A percentile compares a stretch with the other conserved stretches of the same genome.
phyloP scores from a whole-genome alignment of 2,113 vertebrate genomes.

The Ameiurus melas region DNA sequence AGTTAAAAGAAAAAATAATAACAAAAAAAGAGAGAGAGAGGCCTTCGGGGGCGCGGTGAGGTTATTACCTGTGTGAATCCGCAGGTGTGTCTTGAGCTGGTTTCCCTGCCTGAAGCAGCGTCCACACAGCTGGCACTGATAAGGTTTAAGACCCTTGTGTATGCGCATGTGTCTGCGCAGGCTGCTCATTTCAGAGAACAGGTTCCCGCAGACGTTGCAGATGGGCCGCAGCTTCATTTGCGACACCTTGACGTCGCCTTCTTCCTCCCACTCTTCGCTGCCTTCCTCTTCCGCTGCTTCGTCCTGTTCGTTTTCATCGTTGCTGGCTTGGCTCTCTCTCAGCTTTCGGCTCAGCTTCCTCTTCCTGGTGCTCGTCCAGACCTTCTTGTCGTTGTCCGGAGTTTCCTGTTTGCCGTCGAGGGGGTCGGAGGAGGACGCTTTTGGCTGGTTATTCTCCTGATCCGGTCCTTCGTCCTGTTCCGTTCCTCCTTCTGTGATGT shows the following conservation, averaged over 20 bases:
- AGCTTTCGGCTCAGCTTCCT: constrained; percentile 59
- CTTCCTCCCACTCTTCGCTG: constrained; percentile 58
- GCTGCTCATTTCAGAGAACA: constrained; percentile 93
- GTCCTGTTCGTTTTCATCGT: constrained; percentile 72
- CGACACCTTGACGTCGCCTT: constrained; percentile 71
- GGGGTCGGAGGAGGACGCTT: constrained; percentile 15
- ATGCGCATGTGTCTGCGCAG: constrained; percentile 94
- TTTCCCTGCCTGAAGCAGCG: constrained; percentile 96
- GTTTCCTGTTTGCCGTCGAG: background rate
- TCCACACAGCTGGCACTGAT: constrained; percentile 91
- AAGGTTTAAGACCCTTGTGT: constrained; percentile 94
- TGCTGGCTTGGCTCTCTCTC: constrained; percentile 64
- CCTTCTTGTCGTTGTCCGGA: background rate
- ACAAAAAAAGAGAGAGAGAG: too few species aligned
- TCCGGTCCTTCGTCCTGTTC: constrained; percentile 32
- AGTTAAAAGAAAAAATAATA: too few species aligned
- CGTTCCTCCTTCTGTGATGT: constrained; percentile 28
- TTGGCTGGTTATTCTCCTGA: constrained; percentile 25
- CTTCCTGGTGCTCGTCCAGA: constrained; percentile 44
- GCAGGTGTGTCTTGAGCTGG: constrained; percentile 95
- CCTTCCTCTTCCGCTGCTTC: constrained; percentile 62
- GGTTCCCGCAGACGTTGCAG: constrained; percentile 87
- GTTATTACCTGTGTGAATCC: constrained; percentile 91
- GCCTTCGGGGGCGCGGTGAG: background rate
- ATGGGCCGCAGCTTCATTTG: constrained; percentile 78